Evolutionary conservation across 2,888 invertebrate species (phyloP), one percentile per base, ranked within the genome.

Genomic region (Phalera bucephala): DNA sequence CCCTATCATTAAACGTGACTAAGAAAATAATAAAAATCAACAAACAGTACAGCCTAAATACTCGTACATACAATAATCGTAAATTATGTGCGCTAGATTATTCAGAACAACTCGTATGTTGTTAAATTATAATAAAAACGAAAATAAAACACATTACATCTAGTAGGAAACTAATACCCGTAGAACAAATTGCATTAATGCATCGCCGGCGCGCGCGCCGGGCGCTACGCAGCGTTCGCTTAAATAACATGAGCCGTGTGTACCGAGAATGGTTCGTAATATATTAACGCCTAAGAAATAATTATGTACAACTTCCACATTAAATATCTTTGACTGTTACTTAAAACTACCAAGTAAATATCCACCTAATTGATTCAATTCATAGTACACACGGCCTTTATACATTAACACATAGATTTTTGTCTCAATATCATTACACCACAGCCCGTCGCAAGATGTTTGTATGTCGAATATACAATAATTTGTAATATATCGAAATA

Each of bases 161-260:
- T 89, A 89, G 66, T 89, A 89, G 89, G 89, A 88, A 90, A 90
- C 90, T 87, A 90, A 90, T 90, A 90, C 90, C 90, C 90, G 90
- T 90, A 90, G 73, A 85, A 83, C 78, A 80, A 82, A 90, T 90
- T 89, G 89, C 89, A 71, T 72, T 63, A 65, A 72, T 64, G 63
- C 67, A 63, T 49, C 60, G 55, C 52, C 53, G 49, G 40, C 49
- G n/a, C 37, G 36, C 35, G 42, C 48, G 56, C 59, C 50, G 54
- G 30, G 36, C 36, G 22, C 10, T 22, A 10, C 39, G 45, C 50
- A 44, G 48, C 44, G 37, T 34, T 45, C 38, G 31, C 43, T 36
- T 40, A 39, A 40, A 54, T 53, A 55, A 56, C 52, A 53, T 13
- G 45, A 52, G 48, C 64, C 64, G 70, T 70, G 54, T 59, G 53